These are phyloP conservation scores for Drosophila demipolita DNA, from an alignment of 2,888 invertebrate genomes.

Conservation along the genomic window DNA sequence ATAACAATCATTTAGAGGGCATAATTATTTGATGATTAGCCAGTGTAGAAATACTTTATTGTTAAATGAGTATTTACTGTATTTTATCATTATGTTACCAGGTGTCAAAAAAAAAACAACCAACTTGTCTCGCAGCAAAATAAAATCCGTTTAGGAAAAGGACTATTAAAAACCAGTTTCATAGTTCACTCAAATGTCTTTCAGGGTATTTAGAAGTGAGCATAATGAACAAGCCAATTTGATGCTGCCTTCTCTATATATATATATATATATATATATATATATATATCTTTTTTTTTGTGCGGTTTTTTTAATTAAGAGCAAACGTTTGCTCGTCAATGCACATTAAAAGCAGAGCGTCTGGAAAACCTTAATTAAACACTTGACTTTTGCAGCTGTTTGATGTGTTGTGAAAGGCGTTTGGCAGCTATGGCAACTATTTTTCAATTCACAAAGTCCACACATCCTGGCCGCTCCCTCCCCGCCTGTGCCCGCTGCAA, in stretches of 20 bases:
- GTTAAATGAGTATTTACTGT: neutral
- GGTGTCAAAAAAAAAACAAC: neutral
- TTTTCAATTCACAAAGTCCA: slow-evolving; percentile 66
- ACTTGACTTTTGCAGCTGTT: slow-evolving; percentile 62
- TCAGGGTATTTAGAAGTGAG: neutral
- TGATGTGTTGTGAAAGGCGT: slow-evolving; percentile 48
- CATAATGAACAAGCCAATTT: neutral
- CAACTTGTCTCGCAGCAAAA: neutral
- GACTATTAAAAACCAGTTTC: neutral
- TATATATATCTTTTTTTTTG: neutral
- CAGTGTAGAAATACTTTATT: too few relatives aligned
- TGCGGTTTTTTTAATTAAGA: slow-evolving; percentile 52
- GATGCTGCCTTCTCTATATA: neutral
- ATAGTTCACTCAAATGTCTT: neutral
- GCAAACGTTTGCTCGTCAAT: slow-evolving; percentile 46
- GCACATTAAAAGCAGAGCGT: slow-evolving; percentile 54
- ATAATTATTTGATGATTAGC: neutral
- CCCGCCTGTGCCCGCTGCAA: neutral
- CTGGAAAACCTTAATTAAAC: slow-evolving; percentile 70
- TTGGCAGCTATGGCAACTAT: slow-evolving; percentile 69
- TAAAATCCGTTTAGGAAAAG: neutral
- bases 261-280: neutral
- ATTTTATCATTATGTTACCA: neutral
- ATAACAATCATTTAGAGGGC: neutral
- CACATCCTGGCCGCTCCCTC: slow-evolving; percentile 12